These are phyloP conservation scores for Drosophila bipectinata DNA, from an alignment of 1,140 invertebrate genomes.

Conservation along the genomic window DNA sequence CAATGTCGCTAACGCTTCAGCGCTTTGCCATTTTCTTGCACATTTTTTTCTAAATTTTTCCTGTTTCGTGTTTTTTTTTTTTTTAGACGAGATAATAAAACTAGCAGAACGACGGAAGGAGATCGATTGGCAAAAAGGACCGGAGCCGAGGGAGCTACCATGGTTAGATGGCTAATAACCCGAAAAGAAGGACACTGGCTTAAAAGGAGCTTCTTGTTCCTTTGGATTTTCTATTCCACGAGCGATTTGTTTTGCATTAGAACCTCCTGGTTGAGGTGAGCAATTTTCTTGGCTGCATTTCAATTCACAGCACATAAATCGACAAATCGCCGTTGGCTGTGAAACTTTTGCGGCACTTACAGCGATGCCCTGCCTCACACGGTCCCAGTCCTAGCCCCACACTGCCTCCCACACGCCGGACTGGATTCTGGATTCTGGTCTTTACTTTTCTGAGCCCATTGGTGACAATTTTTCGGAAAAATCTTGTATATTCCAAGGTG, in stretches of 20 bases:
- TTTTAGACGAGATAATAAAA: slow-evolving; percentile 52
- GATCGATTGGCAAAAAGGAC: slow-evolving; percentile 4
- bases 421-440: too few relatives aligned
- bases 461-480: not conserved
- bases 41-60: slow-evolving; percentile 4
- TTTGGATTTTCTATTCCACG: too few relatives aligned
- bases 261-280: slow-evolving; percentile 14
- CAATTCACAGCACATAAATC: slow-evolving; percentile 80
- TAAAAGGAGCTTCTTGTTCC: not conserved
- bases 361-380: not conserved
- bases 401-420: not conserved
- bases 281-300: slow-evolving; percentile 72
- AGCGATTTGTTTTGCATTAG: slow-evolving; percentile 45
- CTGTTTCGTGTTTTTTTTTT: slow-evolving; percentile 27
- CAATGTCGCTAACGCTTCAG: slow-evolving; percentile 79
- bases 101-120: slow-evolving; percentile 2
- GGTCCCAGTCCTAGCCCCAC: too few relatives aligned
- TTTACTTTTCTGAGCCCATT: not conserved
- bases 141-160: not conserved
- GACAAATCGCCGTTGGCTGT: slow-evolving; percentile 74
- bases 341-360: slow-evolving; percentile 50
- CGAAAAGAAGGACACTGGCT: slow-evolving; percentile 36
- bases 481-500: too few relatives aligned
- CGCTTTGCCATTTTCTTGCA: slow-evolving; percentile 65
- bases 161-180: slow-evolving; percentile 48